A percentile compares a stretch with the other conserved stretches of the same genome.
phyloP scores from a whole-genome alignment of 2,113 vertebrate species.

The Chionomys nivalis region DNA sequence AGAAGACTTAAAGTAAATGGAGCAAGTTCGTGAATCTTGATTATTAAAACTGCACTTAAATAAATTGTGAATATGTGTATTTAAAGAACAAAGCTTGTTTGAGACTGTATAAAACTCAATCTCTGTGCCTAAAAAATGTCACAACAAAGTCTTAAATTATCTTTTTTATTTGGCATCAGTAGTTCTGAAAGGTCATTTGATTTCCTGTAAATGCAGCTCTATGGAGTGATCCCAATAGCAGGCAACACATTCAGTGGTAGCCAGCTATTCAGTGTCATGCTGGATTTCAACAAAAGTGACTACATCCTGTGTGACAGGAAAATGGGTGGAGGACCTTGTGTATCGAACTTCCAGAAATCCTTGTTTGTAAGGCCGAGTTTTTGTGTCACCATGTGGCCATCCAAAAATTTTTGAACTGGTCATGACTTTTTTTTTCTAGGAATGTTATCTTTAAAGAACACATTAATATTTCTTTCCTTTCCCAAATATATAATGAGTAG shows the following conservation, averaged over 20 bases:
- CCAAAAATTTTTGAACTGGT: slow-evolving; percentile 68
- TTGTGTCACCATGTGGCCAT: slow-evolving; percentile 51
- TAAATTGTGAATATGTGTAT: not conserved
- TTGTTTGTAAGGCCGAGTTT: slow-evolving; percentile 84
- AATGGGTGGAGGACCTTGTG: slow-evolving; percentile 81
- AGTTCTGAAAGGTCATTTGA: slow-evolving; percentile 58
- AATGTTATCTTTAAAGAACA: slow-evolving; percentile 69
- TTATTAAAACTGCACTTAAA: not conserved
- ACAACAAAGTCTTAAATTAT: not conserved
- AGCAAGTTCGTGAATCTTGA: not conserved
- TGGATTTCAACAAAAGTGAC: slow-evolving; percentile 66
- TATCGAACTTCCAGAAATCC: slow-evolving; percentile 82
- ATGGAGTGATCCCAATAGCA: slow-evolving; percentile 48
- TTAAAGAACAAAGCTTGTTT: not conserved
- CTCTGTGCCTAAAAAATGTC: not conserved
- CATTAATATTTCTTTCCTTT: slow-evolving; percentile 48
- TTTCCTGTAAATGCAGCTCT: slow-evolving; percentile 55
- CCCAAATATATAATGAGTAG: not conserved
- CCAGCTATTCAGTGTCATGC: slow-evolving; percentile 69
- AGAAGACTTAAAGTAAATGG: not conserved
- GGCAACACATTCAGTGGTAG: slow-evolving; percentile 59
- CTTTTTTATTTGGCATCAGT: slow-evolving; percentile 15
- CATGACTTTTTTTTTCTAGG: slow-evolving; percentile 61
- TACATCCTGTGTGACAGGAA: slow-evolving; percentile 83
- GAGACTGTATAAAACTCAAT: not conserved